Conservation (phyloP, 2,113 vertebrate genomes). For the Tapirus terrestris region DNA sequence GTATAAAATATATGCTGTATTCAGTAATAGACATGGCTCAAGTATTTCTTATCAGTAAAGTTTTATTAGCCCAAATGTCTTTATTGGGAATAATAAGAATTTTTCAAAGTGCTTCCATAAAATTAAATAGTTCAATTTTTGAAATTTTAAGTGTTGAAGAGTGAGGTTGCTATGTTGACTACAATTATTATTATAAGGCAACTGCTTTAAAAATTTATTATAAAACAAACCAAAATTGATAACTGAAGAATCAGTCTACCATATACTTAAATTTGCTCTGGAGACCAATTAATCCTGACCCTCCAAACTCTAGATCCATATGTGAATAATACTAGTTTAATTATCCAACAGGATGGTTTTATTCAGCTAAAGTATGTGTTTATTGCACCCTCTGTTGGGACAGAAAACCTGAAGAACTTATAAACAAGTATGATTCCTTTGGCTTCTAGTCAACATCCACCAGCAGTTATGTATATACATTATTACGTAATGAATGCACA, state of each 20-base stretch:
- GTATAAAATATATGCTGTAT: background rate
- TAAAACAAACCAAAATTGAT: background rate
- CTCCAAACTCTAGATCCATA: background rate
- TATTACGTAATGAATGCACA: background rate
- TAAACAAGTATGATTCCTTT: background rate
- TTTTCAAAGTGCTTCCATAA: slow-evolving; percentile 2
- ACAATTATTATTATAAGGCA: background rate
- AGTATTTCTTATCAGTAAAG: background rate
- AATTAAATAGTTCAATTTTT: background rate
- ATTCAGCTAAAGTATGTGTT: background rate
- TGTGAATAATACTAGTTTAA: background rate
- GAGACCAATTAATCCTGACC: background rate
- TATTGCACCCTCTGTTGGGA: background rate
- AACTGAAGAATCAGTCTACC: background rate
- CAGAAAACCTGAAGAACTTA: background rate
- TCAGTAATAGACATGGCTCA: background rate
- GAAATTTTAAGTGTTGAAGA: background rate
- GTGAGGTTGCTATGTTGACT: background rate
- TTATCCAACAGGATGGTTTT: background rate
- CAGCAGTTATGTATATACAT: background rate
- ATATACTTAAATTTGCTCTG: background rate
- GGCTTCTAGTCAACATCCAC: background rate
- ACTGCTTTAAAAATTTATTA: background rate
- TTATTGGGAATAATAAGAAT: background rate
- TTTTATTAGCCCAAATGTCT: background rate